phyloP scores from a whole-genome alignment of 2,113 vertebrate genomes.

The Hippocampus abdominalis region DNA sequence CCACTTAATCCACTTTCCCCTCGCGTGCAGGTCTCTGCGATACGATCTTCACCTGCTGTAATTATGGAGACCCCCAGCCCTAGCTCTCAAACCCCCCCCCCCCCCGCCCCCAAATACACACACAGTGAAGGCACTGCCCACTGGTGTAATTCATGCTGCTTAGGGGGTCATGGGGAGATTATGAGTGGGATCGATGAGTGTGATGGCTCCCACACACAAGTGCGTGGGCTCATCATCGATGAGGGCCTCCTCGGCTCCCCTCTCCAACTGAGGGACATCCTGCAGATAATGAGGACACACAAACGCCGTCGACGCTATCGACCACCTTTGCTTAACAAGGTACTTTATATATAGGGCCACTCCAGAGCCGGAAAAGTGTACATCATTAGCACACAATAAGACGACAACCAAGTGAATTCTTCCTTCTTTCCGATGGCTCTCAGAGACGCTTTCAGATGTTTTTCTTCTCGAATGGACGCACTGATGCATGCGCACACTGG shows the following conservation, averaged over 20 bases:
- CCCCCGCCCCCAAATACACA: constrained; percentile 34
- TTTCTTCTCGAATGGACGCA: background rate
- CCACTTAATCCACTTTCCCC: constrained; percentile 63
- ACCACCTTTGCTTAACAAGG: constrained; percentile 68
- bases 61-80: constrained; percentile 62
- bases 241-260: constrained; percentile 66
- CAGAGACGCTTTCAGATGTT: constrained; percentile 9
- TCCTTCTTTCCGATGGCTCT: constrained; percentile 34
- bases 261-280: constrained; percentile 72
- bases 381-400: constrained; percentile 55
- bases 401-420: constrained; percentile 26
- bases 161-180: constrained; percentile 71
- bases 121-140: constrained; percentile 50
- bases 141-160: constrained; percentile 69
- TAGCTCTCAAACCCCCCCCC: constrained; percentile 31
- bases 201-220: constrained; percentile 68
- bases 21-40: constrained; percentile 51
- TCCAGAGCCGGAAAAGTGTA: constrained; percentile 53
- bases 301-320: constrained; percentile 64
- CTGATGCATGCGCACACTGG: background rate
- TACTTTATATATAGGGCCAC: constrained; percentile 64
- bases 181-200: constrained; percentile 73
- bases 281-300: constrained; percentile 74
- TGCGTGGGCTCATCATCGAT: constrained; percentile 61
- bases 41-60: constrained; percentile 70